phyloP scores from a whole-genome alignment of 2,888 invertebrate genomes.

The Cylloceria caligata region DNA sequence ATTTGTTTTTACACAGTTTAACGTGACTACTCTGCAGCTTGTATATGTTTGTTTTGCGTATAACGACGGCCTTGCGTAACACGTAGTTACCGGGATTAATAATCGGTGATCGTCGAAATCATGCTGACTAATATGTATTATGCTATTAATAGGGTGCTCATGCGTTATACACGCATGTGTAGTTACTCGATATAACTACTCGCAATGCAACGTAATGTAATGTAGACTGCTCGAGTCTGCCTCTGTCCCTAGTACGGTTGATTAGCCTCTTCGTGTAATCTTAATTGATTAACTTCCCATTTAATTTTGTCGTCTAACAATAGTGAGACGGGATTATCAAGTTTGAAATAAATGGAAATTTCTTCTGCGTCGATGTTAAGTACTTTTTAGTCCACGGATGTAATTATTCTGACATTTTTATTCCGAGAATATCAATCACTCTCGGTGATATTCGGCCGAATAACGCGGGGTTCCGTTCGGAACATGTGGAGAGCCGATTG shows the following conservation, averaged over 20 bases:
- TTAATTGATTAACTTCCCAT: background rate
- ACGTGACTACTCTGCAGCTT: too few relatives aligned
- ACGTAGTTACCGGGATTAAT: constrained; percentile 57
- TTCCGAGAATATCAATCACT: background rate
- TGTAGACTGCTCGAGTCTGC: background rate
- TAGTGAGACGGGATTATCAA: background rate
- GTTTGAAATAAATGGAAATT: background rate
- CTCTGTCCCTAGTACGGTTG: background rate
- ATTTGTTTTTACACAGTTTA: too few relatives aligned
- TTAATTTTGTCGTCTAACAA: background rate
- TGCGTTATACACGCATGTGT: background rate
- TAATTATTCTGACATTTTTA: constrained; percentile 6
- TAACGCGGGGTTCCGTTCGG: background rate
- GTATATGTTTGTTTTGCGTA: constrained; percentile 17
- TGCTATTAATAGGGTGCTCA: background rate
- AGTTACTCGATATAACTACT: constrained; percentile 5
- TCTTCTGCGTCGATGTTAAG: background rate
- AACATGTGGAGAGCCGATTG: background rate
- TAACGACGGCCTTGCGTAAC: constrained; percentile 9
- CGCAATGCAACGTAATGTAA: constrained; percentile 14
- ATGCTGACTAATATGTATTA: constrained; percentile 23
- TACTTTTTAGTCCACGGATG: constrained; percentile 6
- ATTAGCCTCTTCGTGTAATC: background rate
- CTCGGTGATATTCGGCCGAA: background rate
- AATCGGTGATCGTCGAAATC: constrained; percentile 49